These are phyloP conservation scores for Drosophila tripunctata DNA, from an alignment of 2,888 invertebrate species.

Conservation along the genomic window DNA sequence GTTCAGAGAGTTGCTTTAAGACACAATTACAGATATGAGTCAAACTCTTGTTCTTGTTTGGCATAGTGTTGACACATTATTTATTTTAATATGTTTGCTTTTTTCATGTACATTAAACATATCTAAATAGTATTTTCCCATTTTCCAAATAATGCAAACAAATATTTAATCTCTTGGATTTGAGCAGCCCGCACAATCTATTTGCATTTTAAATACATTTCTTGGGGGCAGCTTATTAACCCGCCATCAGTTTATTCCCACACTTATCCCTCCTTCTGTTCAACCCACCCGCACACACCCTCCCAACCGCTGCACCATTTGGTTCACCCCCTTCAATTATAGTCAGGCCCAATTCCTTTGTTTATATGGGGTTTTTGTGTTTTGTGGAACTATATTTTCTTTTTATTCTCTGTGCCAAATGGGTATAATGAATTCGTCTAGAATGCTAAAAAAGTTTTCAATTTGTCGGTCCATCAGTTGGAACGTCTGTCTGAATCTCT, in stretches of 20 bases:
- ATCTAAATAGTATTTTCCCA: no score
- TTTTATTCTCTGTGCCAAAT: not conserved
- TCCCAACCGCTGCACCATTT: not conserved
- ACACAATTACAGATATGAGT: no score
- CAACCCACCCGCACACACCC: not conserved
- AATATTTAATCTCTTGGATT: not conserved
- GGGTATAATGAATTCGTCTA: no score
- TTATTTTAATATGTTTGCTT: no score
- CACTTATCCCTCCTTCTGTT: not conserved
- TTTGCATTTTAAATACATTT: conserved; percentile 25
- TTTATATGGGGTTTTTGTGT: conserved; percentile 12
- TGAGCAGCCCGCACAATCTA: conserved; percentile 9
- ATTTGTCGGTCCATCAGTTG: no score
- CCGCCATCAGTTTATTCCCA: conserved; percentile 23
- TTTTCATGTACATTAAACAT: no score
- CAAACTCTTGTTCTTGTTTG: no score
- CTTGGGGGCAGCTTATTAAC: conserved; percentile 42
- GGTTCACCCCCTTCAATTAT: conserved; percentile 34
- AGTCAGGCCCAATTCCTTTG: conserved; percentile 21
- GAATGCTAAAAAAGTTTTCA: no score
- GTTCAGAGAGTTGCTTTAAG: no score
- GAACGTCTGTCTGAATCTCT: no score
- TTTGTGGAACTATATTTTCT: not conserved
- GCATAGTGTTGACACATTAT: no score
- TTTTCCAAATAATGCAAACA: not conserved